Percentiles rank a stretch among this genome's conserved stretches.
Conservation (phyloP, 2,113 vertebrate genomes). For the Tympanuchus pallidicinctus region DNA sequence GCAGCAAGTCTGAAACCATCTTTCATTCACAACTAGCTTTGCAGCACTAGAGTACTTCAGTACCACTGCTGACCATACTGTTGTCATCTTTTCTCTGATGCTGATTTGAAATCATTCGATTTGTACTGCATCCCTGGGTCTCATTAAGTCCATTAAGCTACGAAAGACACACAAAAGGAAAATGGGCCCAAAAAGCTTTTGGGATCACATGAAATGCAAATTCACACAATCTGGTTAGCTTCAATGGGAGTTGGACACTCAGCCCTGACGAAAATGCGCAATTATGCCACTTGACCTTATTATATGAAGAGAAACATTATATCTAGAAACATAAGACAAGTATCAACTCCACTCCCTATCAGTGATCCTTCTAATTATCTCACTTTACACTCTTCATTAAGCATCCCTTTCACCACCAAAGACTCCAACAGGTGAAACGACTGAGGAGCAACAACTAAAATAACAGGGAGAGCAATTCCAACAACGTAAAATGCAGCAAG, state of each 20-base stretch:
- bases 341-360: background rate
- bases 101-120: background rate
- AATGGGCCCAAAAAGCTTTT: background rate
- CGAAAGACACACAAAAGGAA: background rate
- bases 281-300: background rate
- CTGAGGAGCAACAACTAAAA: background rate
- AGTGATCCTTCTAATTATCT: background rate
- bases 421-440: background rate
- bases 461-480: background rate
- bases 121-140: background rate
- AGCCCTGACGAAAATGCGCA: background rate
- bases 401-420: background rate
- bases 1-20: background rate
- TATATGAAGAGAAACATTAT: background rate
- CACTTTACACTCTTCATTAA: background rate
- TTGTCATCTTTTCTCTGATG: background rate
- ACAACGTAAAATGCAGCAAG: rapidly evolving
- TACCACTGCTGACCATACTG: background rate
- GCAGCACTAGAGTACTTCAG: background rate
- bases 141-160: background rate
- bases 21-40: background rate
- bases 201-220: rapidly evolving
- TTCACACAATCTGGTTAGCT: background rate
- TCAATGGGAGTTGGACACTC: background rate
- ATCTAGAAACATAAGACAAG: background rate